These are phyloP conservation scores for Polypedilum pembai DNA, from an alignment of 1,140 invertebrate genomes.

Conservation along the genomic window DNA sequence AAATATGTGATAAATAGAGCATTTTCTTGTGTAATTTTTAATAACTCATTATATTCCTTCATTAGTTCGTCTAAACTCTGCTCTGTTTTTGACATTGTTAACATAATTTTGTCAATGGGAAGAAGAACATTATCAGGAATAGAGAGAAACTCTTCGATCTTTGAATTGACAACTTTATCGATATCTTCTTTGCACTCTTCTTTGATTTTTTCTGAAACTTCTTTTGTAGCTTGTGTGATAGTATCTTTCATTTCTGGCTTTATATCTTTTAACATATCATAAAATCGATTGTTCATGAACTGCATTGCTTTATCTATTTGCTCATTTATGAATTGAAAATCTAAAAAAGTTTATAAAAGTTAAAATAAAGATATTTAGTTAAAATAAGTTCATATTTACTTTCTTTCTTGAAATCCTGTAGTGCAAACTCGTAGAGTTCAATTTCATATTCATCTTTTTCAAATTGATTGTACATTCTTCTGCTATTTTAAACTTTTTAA, in stretches of 20 bases:
- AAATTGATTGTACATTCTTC: background rate
- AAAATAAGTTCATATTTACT: background rate
- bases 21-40: background rate
- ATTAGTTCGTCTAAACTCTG: background rate
- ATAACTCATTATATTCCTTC: background rate
- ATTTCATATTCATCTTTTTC: conserved; percentile 1
- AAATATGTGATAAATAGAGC: background rate
- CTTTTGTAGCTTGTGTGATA: background rate
- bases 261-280: background rate
- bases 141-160: background rate
- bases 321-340: background rate
- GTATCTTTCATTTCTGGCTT: background rate
- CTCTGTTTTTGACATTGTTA: background rate
- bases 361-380: background rate
- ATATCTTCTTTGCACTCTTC: background rate
- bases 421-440: background rate
- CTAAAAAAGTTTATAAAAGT: background rate
- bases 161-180: background rate
- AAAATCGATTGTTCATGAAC: background rate
- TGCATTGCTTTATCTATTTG: background rate
- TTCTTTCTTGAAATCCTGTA: background rate
- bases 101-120: background rate
- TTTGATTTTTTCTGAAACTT: too few species aligned
- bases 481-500: background rate
- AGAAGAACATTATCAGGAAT: background rate